Percentiles rank a stretch among this genome's conserved stretches.
Evolutionary conservation across 1,140 invertebrate genomes (phyloP).

Genomic region (Zaprionus kolodkinae): DNA sequence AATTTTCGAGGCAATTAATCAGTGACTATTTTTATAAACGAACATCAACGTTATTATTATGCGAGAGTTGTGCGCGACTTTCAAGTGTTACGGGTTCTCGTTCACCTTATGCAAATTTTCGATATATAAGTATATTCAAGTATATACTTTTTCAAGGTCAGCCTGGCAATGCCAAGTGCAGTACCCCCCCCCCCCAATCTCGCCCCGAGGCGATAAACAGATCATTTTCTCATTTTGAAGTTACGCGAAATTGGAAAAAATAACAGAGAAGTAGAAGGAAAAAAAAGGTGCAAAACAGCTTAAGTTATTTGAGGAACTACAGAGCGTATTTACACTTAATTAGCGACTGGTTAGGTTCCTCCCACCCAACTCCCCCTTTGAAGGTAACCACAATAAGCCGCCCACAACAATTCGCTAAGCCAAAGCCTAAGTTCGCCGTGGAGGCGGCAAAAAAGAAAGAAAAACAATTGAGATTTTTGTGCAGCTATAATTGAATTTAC

Average conservation of each 20-base stretch:
- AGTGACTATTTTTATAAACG: conserved; percentile 22
- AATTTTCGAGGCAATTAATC: conserved; percentile 17
- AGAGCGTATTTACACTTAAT: conserved; percentile 43
- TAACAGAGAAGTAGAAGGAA: conserved; percentile 1
- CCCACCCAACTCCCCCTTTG: too few relatives aligned
- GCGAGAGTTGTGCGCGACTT: background rate
- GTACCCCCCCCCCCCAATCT: background rate
- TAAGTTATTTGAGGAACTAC: conserved; percentile 39
- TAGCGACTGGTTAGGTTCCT: conserved; percentile 8
- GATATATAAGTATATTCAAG: conserved; percentile 4
- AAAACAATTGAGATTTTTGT: conserved; percentile 30
- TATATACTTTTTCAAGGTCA: conserved; percentile 37
- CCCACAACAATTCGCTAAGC: background rate
- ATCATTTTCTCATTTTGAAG: conserved; percentile 17
- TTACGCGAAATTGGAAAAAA: conserved; percentile 33
- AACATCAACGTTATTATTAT: background rate
- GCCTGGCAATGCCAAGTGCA: conserved; percentile 38
- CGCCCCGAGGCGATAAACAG: conserved; percentile 25
- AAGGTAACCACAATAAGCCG: background rate
- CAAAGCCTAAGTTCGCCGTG: background rate
- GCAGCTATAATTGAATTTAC: conserved; percentile 45
- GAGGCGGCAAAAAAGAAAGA: background rate
- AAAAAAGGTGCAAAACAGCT: conserved; percentile 33
- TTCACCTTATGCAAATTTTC: conserved; percentile 70
- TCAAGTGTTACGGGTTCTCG: conserved; percentile 44